Base-by-base conservation (phyloP, 2,888 invertebrate species). In the Anticlea derivata region DNA sequence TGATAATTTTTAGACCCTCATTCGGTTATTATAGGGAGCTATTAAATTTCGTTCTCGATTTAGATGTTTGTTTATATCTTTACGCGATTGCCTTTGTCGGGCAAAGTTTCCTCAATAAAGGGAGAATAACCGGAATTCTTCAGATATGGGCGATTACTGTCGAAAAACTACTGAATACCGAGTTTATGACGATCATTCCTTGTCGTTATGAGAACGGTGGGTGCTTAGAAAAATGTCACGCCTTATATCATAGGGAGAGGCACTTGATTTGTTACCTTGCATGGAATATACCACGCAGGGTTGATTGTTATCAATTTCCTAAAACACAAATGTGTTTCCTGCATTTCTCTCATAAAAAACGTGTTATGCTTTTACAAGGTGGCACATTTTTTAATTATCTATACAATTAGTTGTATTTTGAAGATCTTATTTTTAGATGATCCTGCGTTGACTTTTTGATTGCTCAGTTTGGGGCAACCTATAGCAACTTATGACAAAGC, bases 1-100 rank as follows among this genome's bases (percentile, higher is more conserved):
- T 75, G 73, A 71, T 75, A 74, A 73, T 75, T 76, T 75, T 76
- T 73, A 73, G 70, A 69, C 74, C 62, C 74, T 70, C 71, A 73
- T 73, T 69, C 71, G 64, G 69, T 73, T 74, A 76, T 76, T 76
- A 76, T 75, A 66, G 70, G 68, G 62, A 63, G 64, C 75, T 74
- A 77, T 77, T 76, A 75, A 73, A 72, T 71, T 62, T 61, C 63
- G 61, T 64, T 71, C 71, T 65, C 71, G 65, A 68, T 68, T 65
- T 65, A 62, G 73, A 72, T 69, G 73, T 70, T 73, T 68, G 65
- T 69, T 61, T 66, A 68, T 63, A 63, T 63, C 62, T 61, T 41
- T 58, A 55, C 53, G 55, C 34, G 53, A 56, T 60, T 62, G 55
- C 60, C 50, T 58, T 54, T 47, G 48, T 45, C 35, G 58, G 58